Evolutionary conservation across 2,113 vertebrate genomes (phyloP), one percentile per base, ranked within the genome.

Genomic region (Grammomys dolichurus): DNA sequence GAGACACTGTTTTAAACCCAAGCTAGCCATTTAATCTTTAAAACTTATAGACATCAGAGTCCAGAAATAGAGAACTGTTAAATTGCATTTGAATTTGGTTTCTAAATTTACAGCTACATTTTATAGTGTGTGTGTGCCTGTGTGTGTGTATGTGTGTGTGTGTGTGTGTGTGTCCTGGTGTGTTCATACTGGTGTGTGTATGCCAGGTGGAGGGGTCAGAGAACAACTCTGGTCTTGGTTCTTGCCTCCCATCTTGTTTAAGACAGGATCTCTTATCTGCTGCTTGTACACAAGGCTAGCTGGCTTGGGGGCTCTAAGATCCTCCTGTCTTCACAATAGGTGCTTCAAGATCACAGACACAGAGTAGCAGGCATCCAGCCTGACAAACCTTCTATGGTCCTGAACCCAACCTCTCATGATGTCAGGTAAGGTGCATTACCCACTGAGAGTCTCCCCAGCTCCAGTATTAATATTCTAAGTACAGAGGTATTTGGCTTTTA

Each of bases 401-500:
- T 36, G 31, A 86, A 69, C 17, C 28, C 19, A 67, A 31, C 0
- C 1, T 48, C 56, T 51, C 31, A 3, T 8, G 17, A 5, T 22
- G 40, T 13, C n/a, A 48, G 17, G 10, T 43, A 54, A 70, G 22
- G 85, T 22, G 4, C 40, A 33, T 69, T 48, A 36, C 5, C 84
- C 46, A 51, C 65, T 51, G 46, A 69, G 31, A 3, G 13, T 51
- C 31, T 69, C 31, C 17, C 19, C 11, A 70, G 43, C 5, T 40
- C 9, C 65, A 40, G 40, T 24, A 43, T 43, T 63, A 40, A 40
- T 40, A 26, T 82, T 82, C 31, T 65, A 73, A 60, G 36, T 76
- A n/a, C 28, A 54, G 60, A 43, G 31, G 93, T 86, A n/a, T 46
- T 96, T 85, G 81, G n/a, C 9, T 94, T 81, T 87, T 51, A 63